Conservation (phyloP, 2,113 vertebrate genomes). For the Ginglymostoma cirratum region DNA sequence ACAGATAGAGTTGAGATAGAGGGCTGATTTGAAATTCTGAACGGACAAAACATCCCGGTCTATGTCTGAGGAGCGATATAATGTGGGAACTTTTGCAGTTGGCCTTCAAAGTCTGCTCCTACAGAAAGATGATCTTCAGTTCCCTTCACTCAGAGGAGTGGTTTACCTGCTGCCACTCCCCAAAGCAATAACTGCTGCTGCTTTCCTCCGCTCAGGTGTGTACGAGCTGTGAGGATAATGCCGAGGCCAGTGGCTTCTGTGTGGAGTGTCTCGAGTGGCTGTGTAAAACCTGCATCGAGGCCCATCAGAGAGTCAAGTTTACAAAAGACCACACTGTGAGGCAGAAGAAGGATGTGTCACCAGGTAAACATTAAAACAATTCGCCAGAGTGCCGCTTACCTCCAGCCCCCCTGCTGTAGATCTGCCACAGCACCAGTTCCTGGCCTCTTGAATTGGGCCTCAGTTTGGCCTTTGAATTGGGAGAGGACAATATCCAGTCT, state of each 20-base stretch:
- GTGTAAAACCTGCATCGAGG: conserved; percentile 89
- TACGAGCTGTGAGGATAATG: conserved; percentile 95
- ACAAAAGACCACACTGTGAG: conserved; percentile 93
- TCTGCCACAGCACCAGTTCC: neutral
- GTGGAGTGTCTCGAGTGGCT: conserved; percentile 96
- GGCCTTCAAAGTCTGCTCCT: neutral
- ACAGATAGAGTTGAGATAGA: neutral
- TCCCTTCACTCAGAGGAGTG: neutral
- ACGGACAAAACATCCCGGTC: too few species aligned
- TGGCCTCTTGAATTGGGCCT: too few species aligned
- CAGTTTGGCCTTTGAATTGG: too few species aligned
- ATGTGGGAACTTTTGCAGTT: neutral
- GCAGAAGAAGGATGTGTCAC: conserved; percentile 91
- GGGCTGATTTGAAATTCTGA: too few species aligned
- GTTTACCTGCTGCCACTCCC: too few species aligned
- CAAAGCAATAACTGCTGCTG: neutral
- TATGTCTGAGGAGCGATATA: too few species aligned
- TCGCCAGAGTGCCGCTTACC: neutral
- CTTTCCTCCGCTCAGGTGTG: conserved; percentile 66
- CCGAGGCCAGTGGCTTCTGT: conserved; percentile 91
- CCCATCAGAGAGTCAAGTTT: conserved; percentile 95
- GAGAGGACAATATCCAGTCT: too few species aligned
- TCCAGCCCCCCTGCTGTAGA: neutral
- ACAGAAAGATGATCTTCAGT: neutral
- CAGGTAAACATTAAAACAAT: conserved; percentile 61